Conservation (phyloP, 2,888 invertebrate species). For the Mechanitis messenoides region DNA sequence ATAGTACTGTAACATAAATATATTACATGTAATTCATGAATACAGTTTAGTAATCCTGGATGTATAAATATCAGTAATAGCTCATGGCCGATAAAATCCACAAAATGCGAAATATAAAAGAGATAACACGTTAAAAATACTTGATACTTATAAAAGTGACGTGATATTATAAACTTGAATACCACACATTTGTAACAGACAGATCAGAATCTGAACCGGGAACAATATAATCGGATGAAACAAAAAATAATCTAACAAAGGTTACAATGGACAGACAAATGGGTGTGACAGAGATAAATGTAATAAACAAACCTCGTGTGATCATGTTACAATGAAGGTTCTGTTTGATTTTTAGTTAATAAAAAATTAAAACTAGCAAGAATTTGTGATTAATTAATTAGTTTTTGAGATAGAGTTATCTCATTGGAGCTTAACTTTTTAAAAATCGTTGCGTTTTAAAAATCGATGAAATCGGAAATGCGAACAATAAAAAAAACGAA, state of each 20-base stretch:
- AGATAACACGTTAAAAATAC: slow-evolving; percentile 26
- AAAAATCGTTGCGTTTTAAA: too few relatives aligned
- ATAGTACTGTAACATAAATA: too few relatives aligned
- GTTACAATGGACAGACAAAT: slow-evolving; percentile 49
- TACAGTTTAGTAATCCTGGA: too few relatives aligned
- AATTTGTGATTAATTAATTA: too few relatives aligned
- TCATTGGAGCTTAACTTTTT: too few relatives aligned
- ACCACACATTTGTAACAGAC: slow-evolving; percentile 40
- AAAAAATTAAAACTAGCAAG: not conserved
- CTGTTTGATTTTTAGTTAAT: not conserved
- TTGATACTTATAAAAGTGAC: slow-evolving; percentile 27
- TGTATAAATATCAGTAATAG: not conserved
- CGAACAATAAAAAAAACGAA: too few relatives aligned
- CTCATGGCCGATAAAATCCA: not conserved
- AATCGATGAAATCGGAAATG: too few relatives aligned
- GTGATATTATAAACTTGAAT: slow-evolving; percentile 23
- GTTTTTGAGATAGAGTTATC: too few relatives aligned
- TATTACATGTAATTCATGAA: too few relatives aligned
- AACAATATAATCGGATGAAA: slow-evolving; percentile 61
- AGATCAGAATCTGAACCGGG: slow-evolving; percentile 52
- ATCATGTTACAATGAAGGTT: slow-evolving; percentile 26
- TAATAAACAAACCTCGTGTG: slow-evolving; percentile 33
- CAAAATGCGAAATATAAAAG: slow-evolving; percentile 14
- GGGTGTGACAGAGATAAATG: slow-evolving; percentile 39
- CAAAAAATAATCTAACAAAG: slow-evolving; percentile 44